Percentiles rank a stretch among this genome's conserved stretches.
Evolutionary conservation across 1,140 invertebrate species (phyloP).

Genomic region (Coelopa frigida): DNA sequence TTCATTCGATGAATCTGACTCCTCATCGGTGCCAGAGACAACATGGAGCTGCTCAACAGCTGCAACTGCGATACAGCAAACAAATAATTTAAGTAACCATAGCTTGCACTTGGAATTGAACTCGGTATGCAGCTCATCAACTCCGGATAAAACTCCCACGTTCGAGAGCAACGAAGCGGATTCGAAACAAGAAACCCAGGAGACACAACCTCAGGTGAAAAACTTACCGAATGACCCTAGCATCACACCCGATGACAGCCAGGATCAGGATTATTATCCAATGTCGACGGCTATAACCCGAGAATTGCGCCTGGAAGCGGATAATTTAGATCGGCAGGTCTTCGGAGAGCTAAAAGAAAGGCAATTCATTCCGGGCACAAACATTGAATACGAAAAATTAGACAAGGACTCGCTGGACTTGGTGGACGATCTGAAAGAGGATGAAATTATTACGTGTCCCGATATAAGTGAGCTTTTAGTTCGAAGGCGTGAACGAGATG

Average conservation of each 20-base stretch:
- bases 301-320: constrained; percentile 69
- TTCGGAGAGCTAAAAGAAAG: constrained; percentile 53
- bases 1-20: constrained; percentile 48
- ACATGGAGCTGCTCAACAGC: constrained; percentile 40
- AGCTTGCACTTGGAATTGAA: constrained; percentile 34
- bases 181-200: constrained; percentile 24
- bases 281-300: constrained; percentile 79
- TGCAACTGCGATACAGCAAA: constrained; percentile 37
- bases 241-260: constrained; percentile 68
- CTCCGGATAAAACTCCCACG: constrained; percentile 20
- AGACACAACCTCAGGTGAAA: no score
- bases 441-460: constrained; percentile 37
- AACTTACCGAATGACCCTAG: constrained; percentile 46
- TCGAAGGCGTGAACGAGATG: constrained; percentile 27
- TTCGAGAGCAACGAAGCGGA: constrained; percentile 25
- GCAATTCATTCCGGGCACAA: constrained; percentile 27
- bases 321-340: constrained; percentile 72
- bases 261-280: constrained; percentile 71
- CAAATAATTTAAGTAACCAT: constrained; percentile 34
- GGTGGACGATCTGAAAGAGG: constrained; percentile 38
- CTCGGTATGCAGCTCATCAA: constrained; percentile 12
- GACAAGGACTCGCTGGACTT: constrained; percentile 37
- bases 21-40: constrained; percentile 41
- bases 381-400: constrained; percentile 41
- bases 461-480: constrained; percentile 33